phyloP scores from a whole-genome alignment of 2,888 invertebrate genomes.

The Netelia inedita region DNA sequence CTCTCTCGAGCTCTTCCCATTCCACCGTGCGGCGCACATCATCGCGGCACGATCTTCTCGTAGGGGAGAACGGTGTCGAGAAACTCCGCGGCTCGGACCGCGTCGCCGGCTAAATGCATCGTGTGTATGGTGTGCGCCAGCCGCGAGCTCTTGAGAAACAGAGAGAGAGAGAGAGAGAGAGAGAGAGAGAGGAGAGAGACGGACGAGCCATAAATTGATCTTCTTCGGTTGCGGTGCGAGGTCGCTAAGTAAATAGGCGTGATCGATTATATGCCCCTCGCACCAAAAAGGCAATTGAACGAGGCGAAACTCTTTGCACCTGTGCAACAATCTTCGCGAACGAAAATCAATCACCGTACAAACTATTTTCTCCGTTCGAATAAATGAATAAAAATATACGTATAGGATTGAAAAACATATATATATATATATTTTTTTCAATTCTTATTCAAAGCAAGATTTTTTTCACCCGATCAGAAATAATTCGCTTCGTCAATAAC shows the following conservation, averaged over 20 bases:
- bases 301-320: constrained; percentile 60
- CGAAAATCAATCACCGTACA: not conserved
- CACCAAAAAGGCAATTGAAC: constrained; percentile 67
- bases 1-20: constrained; percentile 48
- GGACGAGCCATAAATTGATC: constrained; percentile 75
- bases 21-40: constrained; percentile 71
- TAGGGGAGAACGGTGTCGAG: constrained; percentile 66
- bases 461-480: too few species aligned
- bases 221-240: constrained; percentile 48
- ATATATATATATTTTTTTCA: too few species aligned
- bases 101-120: constrained; percentile 39
- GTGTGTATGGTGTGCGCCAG: constrained; percentile 32
- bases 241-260: constrained; percentile 67
- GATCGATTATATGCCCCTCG: constrained; percentile 73
- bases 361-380: not conserved
- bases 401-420: too few species aligned
- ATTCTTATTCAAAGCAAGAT: too few species aligned
- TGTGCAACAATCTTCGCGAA: constrained; percentile 9
- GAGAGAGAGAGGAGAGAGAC: not conserved
- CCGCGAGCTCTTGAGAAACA: constrained; percentile 56
- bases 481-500: too few species aligned
- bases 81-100: constrained; percentile 50
- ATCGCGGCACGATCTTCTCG: constrained; percentile 79
- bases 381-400: too few species aligned
- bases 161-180: constrained; percentile 1